These are phyloP conservation scores for Seira sanloemensis DNA, from an alignment of 2,888 invertebrate genomes.

Conservation along the genomic window DNA sequence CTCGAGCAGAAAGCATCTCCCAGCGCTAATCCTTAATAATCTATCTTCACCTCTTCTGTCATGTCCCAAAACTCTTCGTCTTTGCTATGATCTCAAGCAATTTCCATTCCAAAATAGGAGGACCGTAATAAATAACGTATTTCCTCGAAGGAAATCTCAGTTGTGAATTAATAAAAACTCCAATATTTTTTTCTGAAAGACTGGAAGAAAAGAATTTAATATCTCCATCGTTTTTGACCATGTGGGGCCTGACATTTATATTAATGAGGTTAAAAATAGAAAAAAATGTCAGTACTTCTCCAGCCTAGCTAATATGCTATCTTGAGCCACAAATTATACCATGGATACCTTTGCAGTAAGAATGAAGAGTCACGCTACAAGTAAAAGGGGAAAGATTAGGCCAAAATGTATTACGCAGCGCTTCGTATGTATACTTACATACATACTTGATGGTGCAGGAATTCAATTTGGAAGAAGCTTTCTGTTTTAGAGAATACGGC, in stretches of 20 bases:
- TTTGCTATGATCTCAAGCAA: background rate
- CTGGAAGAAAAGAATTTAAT: background rate
- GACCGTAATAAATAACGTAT: background rate
- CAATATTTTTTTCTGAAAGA: background rate
- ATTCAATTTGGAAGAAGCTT: too few relatives aligned
- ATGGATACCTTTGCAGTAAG: too few relatives aligned
- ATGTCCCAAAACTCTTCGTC: constrained; percentile 1
- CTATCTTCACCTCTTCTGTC: constrained; percentile 10
- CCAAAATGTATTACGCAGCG: too few relatives aligned
- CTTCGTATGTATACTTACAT: too few relatives aligned
- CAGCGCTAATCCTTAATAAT: too few relatives aligned
- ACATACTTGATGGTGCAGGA: too few relatives aligned
- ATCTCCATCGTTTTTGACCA: background rate
- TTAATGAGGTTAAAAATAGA: background rate
- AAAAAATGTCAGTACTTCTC: background rate
- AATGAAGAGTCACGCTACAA: too few relatives aligned
- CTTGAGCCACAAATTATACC: too few relatives aligned
- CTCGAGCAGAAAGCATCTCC: too few relatives aligned
- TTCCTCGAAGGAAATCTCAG: background rate
- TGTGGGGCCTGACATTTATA: background rate
- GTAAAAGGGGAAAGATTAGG: too few relatives aligned
- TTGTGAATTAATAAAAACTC: background rate
- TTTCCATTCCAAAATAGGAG: background rate
- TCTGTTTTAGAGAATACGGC: too few relatives aligned
- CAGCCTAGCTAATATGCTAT: too few relatives aligned